Base-by-base conservation (phyloP, 2,888 invertebrate genomes). In the Hermaeophaga mercurialis region DNA sequence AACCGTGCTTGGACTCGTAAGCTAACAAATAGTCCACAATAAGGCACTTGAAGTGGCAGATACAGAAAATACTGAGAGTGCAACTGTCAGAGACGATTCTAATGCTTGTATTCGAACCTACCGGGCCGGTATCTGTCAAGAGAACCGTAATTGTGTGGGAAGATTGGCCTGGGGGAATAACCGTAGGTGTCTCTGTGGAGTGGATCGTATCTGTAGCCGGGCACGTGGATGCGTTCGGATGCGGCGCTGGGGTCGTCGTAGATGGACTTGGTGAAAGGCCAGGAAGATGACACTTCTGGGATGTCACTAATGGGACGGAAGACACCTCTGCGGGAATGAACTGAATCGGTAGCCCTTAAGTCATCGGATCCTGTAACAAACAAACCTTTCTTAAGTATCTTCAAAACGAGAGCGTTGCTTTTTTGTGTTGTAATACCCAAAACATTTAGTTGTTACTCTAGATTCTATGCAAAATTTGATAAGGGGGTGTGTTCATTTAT, bases 131-230 rank as follows among this genome's bases (percentile, higher is more conserved):
- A 88, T 82, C 86, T 84, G 75, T 87, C 87, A 78, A 88, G 79
- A 62, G 84, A 82, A 76, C 83, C 82, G 83, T 90, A 91, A 83
- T 91, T 89, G 83, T 90, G 91, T 73, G 91, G 86, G 79, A 90
- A 91, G 83, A 93, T 89, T 77, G 89, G 82, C 79, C 92, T 86
- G 70, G 93, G 93, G 70, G 91, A 90, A 81, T 93, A 92, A 65
- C 93, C 93, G 81, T 93, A 93, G 74, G 86, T 88, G 78, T 93
- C 92, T 75, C 93, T 88, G 81, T 92, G 92, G 71, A 94, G 89
- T 69, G 93, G 93, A 80, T 90, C 83, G 82, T 93, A 93, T 81
- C 92, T 89, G 86, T 93, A 93, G 73, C 93, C 93, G 75, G 91
- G 90, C 56, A 89, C 88, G 76, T 87, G 84, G 82, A 94, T 91